Conservation (phyloP, 1,140 invertebrate species). For the Euglossa dilemma region DNA sequence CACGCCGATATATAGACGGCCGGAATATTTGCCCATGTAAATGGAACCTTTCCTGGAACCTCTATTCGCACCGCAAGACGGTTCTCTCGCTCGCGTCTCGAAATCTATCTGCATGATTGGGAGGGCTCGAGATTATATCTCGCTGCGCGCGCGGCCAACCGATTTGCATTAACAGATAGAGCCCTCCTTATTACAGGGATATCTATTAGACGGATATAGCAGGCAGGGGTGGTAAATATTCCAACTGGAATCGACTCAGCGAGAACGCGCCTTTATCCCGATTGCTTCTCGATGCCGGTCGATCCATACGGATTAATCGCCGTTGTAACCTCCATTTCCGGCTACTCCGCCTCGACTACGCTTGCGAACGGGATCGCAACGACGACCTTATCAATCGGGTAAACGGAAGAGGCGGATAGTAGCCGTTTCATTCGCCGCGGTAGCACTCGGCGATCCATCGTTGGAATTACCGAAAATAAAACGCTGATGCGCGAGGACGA, state of each 20-base stretch:
- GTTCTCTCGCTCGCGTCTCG: slow-evolving; percentile 45
- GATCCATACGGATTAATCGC: not conserved
- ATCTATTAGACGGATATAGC: slow-evolving; percentile 1
- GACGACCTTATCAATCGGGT: slow-evolving; percentile 13
- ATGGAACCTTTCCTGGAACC: slow-evolving; percentile 58
- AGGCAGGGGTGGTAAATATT: not conserved
- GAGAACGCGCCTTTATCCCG: too few species aligned
- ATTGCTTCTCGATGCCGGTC: too few species aligned
- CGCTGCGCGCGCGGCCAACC: not conserved
- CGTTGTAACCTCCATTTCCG: not conserved
- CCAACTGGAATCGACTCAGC: too few species aligned
- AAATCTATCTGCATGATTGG: slow-evolving; percentile 62
- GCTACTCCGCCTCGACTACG: not conserved
- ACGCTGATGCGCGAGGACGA: slow-evolving; percentile 36
- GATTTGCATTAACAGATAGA: slow-evolving; percentile 53
- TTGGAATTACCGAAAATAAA: slow-evolving; percentile 49
- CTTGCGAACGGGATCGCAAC: not conserved
- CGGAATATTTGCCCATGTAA: slow-evolving; percentile 61
- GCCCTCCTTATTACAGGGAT: slow-evolving; percentile 15
- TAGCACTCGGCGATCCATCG: slow-evolving; percentile 21
- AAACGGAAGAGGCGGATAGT: not conserved
- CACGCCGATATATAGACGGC: slow-evolving; percentile 38
- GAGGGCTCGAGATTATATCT: slow-evolving; percentile 52
- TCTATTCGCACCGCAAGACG: slow-evolving; percentile 42
- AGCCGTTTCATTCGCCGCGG: not conserved